Conservation (phyloP, 2,113 vertebrate genomes). For the Entomyzon cyanotis region DNA sequence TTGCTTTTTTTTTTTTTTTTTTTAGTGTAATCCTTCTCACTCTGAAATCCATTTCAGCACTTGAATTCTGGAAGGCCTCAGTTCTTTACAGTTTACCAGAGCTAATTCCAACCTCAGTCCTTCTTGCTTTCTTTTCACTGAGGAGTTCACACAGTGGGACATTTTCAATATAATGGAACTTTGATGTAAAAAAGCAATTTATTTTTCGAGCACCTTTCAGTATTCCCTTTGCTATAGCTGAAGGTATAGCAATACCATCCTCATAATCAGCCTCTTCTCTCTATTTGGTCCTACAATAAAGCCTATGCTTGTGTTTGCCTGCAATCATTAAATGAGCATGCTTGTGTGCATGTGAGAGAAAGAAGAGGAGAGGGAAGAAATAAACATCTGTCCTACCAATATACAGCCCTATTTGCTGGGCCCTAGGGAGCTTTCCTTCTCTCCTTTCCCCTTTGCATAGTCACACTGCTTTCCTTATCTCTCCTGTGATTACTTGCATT, state of each 20-base stretch:
- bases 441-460: neutral
- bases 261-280: conserved; percentile 7
- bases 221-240: neutral
- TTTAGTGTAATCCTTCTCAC: neutral
- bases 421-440: neutral
- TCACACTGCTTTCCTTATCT: neutral
- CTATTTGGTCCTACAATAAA: neutral
- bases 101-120: neutral
- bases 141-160: conserved; percentile 10
- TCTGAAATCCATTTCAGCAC: neutral
- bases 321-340: neutral
- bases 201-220: conserved; percentile 37
- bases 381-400: conserved; percentile 3
- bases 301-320: neutral
- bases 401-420: neutral
- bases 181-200: conserved; percentile 54
- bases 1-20: neutral
- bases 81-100: conserved; percentile 35
- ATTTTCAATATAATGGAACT: conserved; percentile 13
- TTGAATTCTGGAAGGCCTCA: conserved; percentile 21
- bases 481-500: neutral
- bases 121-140: conserved; percentile 36
- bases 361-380: neutral
- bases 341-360: neutral
- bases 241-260: neutral